Evolutionary conservation across 2,888 invertebrate species (phyloP), one percentile per base, ranked within the genome.

Genomic region (Ornithoptera alexandrae): DNA sequence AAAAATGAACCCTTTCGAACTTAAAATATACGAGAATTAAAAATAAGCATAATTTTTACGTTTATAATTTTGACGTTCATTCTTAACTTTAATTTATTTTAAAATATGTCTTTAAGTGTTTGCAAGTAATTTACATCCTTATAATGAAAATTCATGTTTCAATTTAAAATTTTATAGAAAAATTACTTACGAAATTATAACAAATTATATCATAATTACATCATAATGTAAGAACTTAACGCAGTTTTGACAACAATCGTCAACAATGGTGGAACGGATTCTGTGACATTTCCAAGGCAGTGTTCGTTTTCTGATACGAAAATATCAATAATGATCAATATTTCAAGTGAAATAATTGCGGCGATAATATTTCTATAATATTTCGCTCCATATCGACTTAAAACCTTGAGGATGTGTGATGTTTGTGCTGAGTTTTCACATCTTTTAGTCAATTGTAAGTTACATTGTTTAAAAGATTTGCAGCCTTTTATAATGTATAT

Each of bases 381-480:
- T 87, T 87, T 86, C 86, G 85, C 84, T 79, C 74, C 78, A 78
- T 80, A 79, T 84, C 81, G 73, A 84, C 77, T 72, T 80, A 92
- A 90, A 93, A 97, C 97, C 72, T 80, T 81, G 84, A 92, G 86
- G 89, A 92, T 92, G 97, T 98, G 98, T 95, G 98, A 98, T 95
- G 96, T 97, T 93, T 98, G 98, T 94, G 96, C 96, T 87, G 97
- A 98, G 93, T 97, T 98, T 94, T 95, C 97, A 92, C 96, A 97
- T 93, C 95, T 98, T 92, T 95, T 98, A 89, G 95, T 97, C 78
- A 92, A 92, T 89, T 93, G 93, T 93, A 90, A 92, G 93, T 89
- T 86, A 88, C 90, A 86, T 90, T 90, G 90, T 91, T 91, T 90
- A 87, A 83, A 88, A 87, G 87, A 86, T 83, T 82, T 79, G 75